Base-by-base conservation (phyloP, 1,140 invertebrate species). In the Trichogramma pretiosum region DNA sequence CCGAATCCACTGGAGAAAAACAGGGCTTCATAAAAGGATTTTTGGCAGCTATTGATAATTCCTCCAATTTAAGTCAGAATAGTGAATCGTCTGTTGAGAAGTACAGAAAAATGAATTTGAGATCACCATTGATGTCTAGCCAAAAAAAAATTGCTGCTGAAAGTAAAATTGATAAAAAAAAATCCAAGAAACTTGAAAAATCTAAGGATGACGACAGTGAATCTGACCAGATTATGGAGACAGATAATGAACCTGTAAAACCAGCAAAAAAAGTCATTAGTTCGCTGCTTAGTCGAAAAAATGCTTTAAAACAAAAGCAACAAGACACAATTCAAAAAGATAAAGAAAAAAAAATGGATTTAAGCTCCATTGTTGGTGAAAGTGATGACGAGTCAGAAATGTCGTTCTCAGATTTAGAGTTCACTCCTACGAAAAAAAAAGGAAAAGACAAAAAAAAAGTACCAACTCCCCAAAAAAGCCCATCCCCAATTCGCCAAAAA, bases 61-160 rank as follows among this genome's bases (percentile, higher is more conserved):
- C 50, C 5, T 13, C 44, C n/a, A 52, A 52, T n/a, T 46, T 43
- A 5, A 52, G 50, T 23, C 50, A 52, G 17, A 38, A 2, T 30
- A 43, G 39, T 5, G 43, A 14, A 17, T 26, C 5, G 14, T 47
- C 50, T 14, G 3, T 21, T 10, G 34, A 43, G n/a, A 52, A 39
- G 16, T 47, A 39, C 23, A 28, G 50, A 0, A 46, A 34, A 16
- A 23, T 37, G 1, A 47, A 52, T 24, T 28, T 47, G 8, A 47
- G 50, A 21, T 22, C 33, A 23, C 34, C 44, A 19, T 13, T 42
- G 9, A 16, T 23, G 7, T 42, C 49, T 17, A 42, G 18, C 16
- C n/a, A n/a, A n/a, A n/a, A n/a, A n/a, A n/a, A n/a, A n/a, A n/a
- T n/a, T n/a, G n/a, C n/a, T n/a, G 3, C 30, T 33, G 19, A 47